These are phyloP conservation scores for Drosophila histrio DNA, from an alignment of 2,888 invertebrate genomes.

Conservation along the genomic window DNA sequence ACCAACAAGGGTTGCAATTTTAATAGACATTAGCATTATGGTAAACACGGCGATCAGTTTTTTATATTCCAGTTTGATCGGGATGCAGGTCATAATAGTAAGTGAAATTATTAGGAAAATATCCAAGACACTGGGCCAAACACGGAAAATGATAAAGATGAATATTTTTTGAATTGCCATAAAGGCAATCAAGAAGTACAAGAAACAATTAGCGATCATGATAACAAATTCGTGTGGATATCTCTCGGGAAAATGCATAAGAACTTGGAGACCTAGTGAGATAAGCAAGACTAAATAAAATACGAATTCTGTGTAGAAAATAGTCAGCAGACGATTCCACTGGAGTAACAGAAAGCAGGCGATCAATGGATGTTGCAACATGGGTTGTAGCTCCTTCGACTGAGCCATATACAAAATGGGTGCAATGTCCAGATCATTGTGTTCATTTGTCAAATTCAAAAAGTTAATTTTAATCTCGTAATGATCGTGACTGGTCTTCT, in stretches of 20 bases:
- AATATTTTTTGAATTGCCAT: too few species aligned
- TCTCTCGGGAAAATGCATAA: slow-evolving; percentile 87
- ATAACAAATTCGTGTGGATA: slow-evolving; percentile 87
- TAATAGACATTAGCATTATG: slow-evolving; percentile 90
- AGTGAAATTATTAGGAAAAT: too few species aligned
- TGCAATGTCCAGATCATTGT: slow-evolving; percentile 88
- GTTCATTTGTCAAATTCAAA: slow-evolving; percentile 86
- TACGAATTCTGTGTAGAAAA: slow-evolving; percentile 90
- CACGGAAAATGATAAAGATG: too few species aligned
- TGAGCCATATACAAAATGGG: slow-evolving; percentile 90
- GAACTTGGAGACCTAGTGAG: slow-evolving; percentile 89
- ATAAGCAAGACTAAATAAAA: too few species aligned
- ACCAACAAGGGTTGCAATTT: slow-evolving; percentile 90
- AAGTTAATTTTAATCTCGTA: slow-evolving; percentile 90
- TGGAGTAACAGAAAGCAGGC: slow-evolving; percentile 91
- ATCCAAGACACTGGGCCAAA: too few species aligned
- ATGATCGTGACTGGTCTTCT: slow-evolving; percentile 87
- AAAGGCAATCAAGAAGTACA: background rate
- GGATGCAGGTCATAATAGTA: slow-evolving; percentile 86
- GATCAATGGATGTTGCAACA: slow-evolving; percentile 91
- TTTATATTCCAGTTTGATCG: slow-evolving; percentile 85
- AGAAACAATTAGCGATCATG: slow-evolving; percentile 81
- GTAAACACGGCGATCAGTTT: slow-evolving; percentile 89
- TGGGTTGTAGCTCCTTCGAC: slow-evolving; percentile 87
- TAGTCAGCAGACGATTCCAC: slow-evolving; percentile 90